Conservation (phyloP, 1,140 invertebrate species). For the Brachionus plicatilis region DNA sequence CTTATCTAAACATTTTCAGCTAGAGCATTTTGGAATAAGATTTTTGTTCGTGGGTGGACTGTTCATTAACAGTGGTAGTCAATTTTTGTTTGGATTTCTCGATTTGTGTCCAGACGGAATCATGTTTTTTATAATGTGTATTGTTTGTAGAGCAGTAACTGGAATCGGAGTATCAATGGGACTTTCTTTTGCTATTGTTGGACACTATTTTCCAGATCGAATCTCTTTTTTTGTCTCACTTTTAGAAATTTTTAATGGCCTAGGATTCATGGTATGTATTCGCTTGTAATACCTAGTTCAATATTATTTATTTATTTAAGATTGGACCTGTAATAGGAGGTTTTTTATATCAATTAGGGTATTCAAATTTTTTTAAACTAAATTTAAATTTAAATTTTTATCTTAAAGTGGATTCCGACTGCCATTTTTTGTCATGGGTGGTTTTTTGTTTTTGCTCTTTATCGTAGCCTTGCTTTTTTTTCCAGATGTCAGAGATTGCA, state of each 20-base stretch:
- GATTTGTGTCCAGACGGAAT: slow-evolving; percentile 8
- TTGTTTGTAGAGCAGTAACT: slow-evolving; percentile 14
- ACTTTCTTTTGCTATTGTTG: slow-evolving; percentile 9
- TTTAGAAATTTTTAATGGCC: neutral
- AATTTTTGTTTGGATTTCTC: slow-evolving; percentile 24
- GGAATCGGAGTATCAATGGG: slow-evolving; percentile 21
- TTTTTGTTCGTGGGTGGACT: slow-evolving; percentile 3
- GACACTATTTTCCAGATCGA: slow-evolving; percentile 26
- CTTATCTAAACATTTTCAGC: neutral
- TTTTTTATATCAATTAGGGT: slow-evolving; percentile 33
- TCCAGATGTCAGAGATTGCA: neutral
- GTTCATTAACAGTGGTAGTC: slow-evolving; percentile 9
- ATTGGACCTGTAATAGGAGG: slow-evolving; percentile 35
- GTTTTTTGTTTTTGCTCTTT: slow-evolving; percentile 6
- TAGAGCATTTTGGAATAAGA: slow-evolving; percentile 1
- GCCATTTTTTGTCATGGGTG: slow-evolving; percentile 35
- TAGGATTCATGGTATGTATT: slow-evolving; percentile 24
- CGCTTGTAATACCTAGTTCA: neutral
- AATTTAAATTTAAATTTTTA: neutral
- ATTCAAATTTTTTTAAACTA: neutral
- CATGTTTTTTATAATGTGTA: slow-evolving; percentile 29
- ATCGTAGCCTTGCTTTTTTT: slow-evolving; percentile 6
- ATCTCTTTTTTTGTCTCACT: slow-evolving; percentile 1
- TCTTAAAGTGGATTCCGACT: neutral
- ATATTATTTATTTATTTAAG: neutral